Evolutionary conservation across 2,797 vertebrate genomes (phyloP).

Genomic region (Dryobates pubescens): DNA sequence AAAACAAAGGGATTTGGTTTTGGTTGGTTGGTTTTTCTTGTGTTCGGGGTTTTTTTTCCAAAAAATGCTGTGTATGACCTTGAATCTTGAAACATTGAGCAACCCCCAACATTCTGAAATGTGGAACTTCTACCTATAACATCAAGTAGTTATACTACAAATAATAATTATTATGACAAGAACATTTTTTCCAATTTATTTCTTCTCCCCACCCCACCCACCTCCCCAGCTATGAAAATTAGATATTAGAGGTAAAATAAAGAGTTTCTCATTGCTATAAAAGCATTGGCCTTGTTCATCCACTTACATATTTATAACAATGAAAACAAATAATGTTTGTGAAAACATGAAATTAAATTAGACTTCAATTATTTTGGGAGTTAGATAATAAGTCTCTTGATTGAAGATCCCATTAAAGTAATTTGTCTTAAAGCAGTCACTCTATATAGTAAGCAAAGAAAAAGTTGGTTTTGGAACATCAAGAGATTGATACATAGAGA

Average conservation of each 20-base stretch:
- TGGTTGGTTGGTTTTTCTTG: no score
- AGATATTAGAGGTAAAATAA: background rate
- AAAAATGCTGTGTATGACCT: background rate
- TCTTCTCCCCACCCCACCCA: no score
- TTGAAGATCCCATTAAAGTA: background rate
- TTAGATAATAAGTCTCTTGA: background rate
- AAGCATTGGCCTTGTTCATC: background rate
- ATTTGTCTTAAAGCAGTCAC: background rate
- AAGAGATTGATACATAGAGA: background rate
- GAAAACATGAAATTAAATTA: background rate
- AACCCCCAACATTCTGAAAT: background rate
- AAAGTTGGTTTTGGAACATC: background rate
- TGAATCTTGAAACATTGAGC: background rate
- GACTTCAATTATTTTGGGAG: background rate
- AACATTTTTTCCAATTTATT: accelerated
- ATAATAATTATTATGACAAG: background rate
- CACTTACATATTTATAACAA: background rate
- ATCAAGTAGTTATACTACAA: background rate
- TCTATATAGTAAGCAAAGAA: background rate
- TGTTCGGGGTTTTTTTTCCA: background rate
- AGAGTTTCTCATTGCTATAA: background rate
- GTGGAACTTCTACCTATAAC: background rate
- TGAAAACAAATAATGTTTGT: background rate
- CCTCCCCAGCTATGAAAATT: background rate
- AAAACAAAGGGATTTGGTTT: background rate